Conservation (phyloP, 53 echinoderm and acorn worm species). For the Astropecten irregularis region DNA sequence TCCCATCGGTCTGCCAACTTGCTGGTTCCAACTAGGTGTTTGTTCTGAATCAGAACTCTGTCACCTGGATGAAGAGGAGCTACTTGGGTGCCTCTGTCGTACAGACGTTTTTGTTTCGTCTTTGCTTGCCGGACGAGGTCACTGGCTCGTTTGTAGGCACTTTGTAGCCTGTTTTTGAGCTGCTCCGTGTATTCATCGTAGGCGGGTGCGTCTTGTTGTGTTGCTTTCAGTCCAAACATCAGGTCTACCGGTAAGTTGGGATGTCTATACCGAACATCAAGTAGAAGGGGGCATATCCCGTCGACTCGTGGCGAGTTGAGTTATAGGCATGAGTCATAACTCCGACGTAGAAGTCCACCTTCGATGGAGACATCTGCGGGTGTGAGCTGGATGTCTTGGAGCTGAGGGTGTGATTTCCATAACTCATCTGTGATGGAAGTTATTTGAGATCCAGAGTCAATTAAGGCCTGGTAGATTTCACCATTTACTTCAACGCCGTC, state of each 20-base stretch:
- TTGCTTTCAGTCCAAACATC: slow-evolving; percentile 9
- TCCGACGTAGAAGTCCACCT: slow-evolving; percentile 40
- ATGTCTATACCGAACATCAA: slow-evolving; percentile 57
- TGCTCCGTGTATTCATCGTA: background rate
- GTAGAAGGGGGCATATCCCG: slow-evolving; percentile 1
- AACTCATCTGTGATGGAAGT: slow-evolving; percentile 32
- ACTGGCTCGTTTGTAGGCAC: background rate
- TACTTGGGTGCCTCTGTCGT: slow-evolving; percentile 4
- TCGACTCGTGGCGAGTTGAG: slow-evolving; percentile 5
- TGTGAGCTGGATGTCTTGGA: background rate
- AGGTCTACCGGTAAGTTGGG: slow-evolving; percentile 50
- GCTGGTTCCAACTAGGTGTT: background rate
- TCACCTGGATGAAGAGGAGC: background rate
- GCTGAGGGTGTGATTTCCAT: slow-evolving; percentile 35
- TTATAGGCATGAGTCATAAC: slow-evolving; percentile 9
- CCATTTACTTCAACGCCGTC: slow-evolving; percentile 32
- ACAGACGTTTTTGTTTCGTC: background rate
- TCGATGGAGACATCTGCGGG: slow-evolving; percentile 8
- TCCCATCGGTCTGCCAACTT: background rate
- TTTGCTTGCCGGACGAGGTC: background rate
- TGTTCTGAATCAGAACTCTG: background rate
- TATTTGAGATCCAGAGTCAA: slow-evolving; percentile 58
- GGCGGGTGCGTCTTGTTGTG: background rate
- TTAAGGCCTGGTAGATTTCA: background rate
- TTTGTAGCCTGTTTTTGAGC: background rate